Base-by-base conservation (phyloP, 2,797 vertebrate species). In the Semotilus atromaculatus region DNA sequence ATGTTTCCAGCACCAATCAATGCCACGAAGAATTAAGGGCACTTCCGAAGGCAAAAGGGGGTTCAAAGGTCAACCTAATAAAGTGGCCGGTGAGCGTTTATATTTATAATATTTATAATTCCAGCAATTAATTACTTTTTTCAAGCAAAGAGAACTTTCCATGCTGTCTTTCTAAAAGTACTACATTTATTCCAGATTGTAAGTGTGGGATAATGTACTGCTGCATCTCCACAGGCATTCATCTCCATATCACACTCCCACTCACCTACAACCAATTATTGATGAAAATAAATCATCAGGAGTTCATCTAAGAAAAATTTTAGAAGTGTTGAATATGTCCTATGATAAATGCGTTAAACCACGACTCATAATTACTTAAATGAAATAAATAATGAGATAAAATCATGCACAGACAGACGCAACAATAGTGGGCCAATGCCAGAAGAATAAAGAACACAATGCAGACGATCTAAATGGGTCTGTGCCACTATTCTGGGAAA, bases 231-330 rank as follows among this genome's bases (percentile, higher is more conserved):
- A 75, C 40, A 36, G 36, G 40, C 21, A 83, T 21, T 75, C 60
- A 67, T 48, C 34, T 29, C 31, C 60, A 83, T 67, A 38, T 76
- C 72, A 83, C 74, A 77, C 85, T 82, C 67, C 51, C 66, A 70
- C 74, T 51, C 48, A 2, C 29, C 43, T 76, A 66, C 36, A 74
- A 74, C 43, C 70, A 72, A 31, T 55, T 66, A 72, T 53, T 43
- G n/a, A 34, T 34, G 29, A 78, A 77, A 40, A 60, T 67, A 81
- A 53, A 48, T 51, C 45, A 76, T 55, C 71, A 75, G 40, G 36
- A 81, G 51, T 14, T 62, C 4, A 82, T 45, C 11, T 68, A 79
- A 64, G 60, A 66, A 34, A 68, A 80, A 67, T 68, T 77, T 83
- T 43, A 29, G 55, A 77, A 10, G 48, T 77, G 62, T 43, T 83